phyloP scores from a whole-genome alignment of 2,113 vertebrate genomes.

The Pristiophorus japonicus region DNA sequence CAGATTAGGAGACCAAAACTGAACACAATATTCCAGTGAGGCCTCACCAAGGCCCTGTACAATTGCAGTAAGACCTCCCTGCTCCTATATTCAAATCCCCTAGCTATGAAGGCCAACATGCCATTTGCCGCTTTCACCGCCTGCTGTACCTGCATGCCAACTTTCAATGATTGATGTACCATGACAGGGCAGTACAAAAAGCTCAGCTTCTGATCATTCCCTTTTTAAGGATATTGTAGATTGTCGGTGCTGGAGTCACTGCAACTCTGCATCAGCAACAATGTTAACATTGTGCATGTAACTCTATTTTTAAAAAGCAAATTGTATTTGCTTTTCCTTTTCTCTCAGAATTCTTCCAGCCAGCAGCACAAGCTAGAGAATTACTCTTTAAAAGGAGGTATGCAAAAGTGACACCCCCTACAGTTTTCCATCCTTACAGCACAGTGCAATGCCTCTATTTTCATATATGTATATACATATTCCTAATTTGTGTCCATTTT shows the following conservation, averaged over 20 bases:
- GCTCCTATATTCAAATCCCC: no score
- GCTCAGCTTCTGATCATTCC: no score
- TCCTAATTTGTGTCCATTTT: background rate
- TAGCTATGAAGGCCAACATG: no score
- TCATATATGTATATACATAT: no score
- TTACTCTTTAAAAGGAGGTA: background rate
- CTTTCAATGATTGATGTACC: no score
- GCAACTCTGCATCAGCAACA: background rate
- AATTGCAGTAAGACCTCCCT: no score
- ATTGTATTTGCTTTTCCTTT: background rate
- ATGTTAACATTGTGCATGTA: background rate
- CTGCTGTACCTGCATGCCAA: no score
- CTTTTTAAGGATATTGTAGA: background rate
- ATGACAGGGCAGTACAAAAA: background rate
- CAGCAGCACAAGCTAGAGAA: background rate
- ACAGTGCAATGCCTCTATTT: background rate
- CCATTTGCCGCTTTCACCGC: no score
- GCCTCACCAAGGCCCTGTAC: no score
- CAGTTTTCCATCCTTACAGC: background rate
- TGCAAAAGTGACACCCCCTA: background rate
- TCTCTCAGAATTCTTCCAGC: background rate
- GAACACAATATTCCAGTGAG: no score
- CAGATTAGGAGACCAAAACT: no score
- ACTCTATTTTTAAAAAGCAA: background rate
- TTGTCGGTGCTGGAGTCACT: background rate